Base-by-base conservation (phyloP, 2,888 invertebrate species). In the Apodemia mormo region DNA sequence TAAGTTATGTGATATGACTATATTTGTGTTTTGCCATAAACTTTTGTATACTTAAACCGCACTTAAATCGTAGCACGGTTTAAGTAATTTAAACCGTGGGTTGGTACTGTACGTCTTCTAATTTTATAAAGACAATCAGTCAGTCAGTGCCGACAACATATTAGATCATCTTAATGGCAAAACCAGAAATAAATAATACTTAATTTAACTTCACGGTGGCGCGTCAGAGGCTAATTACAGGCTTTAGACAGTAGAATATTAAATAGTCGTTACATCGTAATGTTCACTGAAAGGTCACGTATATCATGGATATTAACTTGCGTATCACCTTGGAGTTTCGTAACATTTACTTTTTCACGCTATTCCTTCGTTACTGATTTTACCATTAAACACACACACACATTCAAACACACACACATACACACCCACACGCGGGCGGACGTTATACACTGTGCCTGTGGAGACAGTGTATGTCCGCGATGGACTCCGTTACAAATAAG, bases 201-300 rank as follows among this genome's bases (percentile, higher is more conserved):
- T 52, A 58, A 58, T 58, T 58, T 30, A 58, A 58, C 12, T 61
- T 14, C 61, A 61, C 61, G 61, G 30, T 61, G 61, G 30, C 61
- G 33, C 61, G 61, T 61, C 61, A 61, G 61, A 61, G 33, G 33
- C 61, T 61, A 61, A 61, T 61, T 61, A 33, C 61, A 61, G 58
- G 33, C 58, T 61, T 61, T 61, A 61, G 58, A 61, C 58, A 61
- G 58, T 61, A 30, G 58, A 61, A 68, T 52, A 68, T 68, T 68
- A 68, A 65, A 68, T 37, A 37, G 52, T 65, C 68, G 64, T 68
- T 68, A 68, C 52, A 65, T 29, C 56, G 56, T 43, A 37, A 68
- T 64, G 58, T 61, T 61, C 61, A 61, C 61, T 61, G 61, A 68
- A 68, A 65, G 68, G 68, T 68, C 65, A 68, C 64, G 49, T 52